Evolutionary conservation across 2,888 invertebrate species (phyloP), one percentile per base, ranked within the genome.

Genomic region (Sinotaia quadrata): DNA sequence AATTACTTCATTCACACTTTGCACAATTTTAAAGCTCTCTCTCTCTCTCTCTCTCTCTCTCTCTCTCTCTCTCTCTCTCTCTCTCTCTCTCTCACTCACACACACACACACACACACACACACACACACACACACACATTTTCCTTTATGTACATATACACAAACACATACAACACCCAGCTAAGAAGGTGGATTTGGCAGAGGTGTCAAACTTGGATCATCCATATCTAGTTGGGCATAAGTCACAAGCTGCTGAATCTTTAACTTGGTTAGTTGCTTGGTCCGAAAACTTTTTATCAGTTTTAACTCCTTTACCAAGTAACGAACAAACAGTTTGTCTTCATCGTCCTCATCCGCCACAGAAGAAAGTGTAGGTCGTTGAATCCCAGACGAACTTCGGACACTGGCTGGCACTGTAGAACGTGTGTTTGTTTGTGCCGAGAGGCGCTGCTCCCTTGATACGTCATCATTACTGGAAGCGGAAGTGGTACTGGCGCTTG

Each of bases 181-280:
- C 47, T 47, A 47, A 12, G 47, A 47, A n/a, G n/a, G n/a, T n/a
- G n/a, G n/a, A n/a, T n/a, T n/a, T n/a, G n/a, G n/a, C n/a, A n/a
- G n/a, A n/a, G n/a, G n/a, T n/a, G n/a, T 47, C 47, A 12, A 5
- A 21, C 47, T 4, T 18, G 21, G 47, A 4, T 52, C 27, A 4
- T 52, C 52, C 24, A 24, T 24, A 7, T 52, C 52, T 24, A 52
- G 52, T 15, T 52, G 52, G 4, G 52, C 52, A 12, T 52, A 24
- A 7, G 24, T 52, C 27, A 52, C 52, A 7, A 24, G 21, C 52
- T 52, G 52, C 52, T 52, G 52, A 15, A 52, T 24, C 52, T 52
- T 52, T 5, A 52, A 29, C 15, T 52, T 52, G 27, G 52, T 52
- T 4, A 52, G 52, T 29, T 52, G 52, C 29, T 29, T 21, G 5